Base-by-base conservation (phyloP, 2,797 vertebrate species). In the Xenops minutus region DNA sequence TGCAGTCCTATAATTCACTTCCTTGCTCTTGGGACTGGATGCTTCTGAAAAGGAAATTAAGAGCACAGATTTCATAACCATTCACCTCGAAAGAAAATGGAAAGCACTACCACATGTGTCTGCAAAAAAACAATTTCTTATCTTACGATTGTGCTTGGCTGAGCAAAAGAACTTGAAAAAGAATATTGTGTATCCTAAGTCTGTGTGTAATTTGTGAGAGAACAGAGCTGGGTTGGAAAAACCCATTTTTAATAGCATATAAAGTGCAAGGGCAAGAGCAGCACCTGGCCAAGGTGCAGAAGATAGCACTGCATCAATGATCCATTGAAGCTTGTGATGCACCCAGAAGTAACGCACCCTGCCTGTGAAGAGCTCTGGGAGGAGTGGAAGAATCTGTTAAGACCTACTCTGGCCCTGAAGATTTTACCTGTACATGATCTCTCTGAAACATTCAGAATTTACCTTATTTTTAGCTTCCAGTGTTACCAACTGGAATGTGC, bases 91-190 rank as follows among this genome's bases (percentile, higher is more conserved):
- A 92, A 94, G 74, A 98, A 97, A 94, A 94, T 51, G 77, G 79
- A 89, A 85, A 71, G 51, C 49, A 80, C 85, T 89, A 92, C 27
- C 46, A 27, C 39, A 39, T 16, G 71, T 10, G 72, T 92, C 93
- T 93, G 91, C 68, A 91, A 84, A 91, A 89, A 92, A 97, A 91
- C 62, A 67, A 91, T 82, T 93, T 87, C 89, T 87, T 91, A 34
- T 48, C 82, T 89, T 83, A 61, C 80, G 89, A 95, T 51, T 88
- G 90, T 82, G 88, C 94, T 93, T 4, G 36, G 85, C 95, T 93
- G 90, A 95, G 89, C 97, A 94, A 97, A 97, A 97, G 96, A 97
- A 97, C 96, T 96, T 98, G 96, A 95, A 97, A 97, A 85, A 96
- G 84, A 84, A 59, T 48, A 87, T 3, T 72, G 56, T n/a, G 48